Evolutionary conservation across 2,113 vertebrate genomes (phyloP).

Genomic region (Xiphias gladius): DNA sequence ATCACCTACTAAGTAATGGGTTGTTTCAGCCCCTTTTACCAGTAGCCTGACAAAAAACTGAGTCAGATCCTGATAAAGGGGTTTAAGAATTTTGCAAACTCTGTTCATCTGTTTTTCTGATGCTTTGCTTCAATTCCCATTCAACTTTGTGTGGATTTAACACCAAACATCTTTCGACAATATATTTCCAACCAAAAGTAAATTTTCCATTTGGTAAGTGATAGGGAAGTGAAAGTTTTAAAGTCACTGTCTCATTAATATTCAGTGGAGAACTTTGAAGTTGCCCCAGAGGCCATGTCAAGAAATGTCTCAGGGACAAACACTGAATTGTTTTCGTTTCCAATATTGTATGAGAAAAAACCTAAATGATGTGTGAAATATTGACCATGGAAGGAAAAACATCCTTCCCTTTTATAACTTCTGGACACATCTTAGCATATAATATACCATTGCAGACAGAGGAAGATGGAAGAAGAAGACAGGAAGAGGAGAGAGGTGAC

Average conservation of each 20-base stretch:
- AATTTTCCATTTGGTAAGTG: neutral
- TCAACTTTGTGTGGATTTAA: no score
- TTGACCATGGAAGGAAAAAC: slow-evolving; percentile 32
- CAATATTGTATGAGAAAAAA: slow-evolving; percentile 1
- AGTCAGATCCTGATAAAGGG: no score
- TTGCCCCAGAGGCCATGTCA: neutral
- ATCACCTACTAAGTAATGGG: no score
- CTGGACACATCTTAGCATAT: slow-evolving; percentile 24
- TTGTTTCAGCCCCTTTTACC: no score
- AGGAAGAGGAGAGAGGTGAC: slow-evolving; percentile 1
- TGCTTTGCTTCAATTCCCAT: no score
- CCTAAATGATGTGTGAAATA: slow-evolving; percentile 11
- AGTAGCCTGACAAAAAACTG: no score
- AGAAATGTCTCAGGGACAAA: slow-evolving; percentile 13
- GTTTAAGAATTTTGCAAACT: no score
- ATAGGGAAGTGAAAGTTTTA: neutral
- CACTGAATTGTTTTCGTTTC: slow-evolving; percentile 17
- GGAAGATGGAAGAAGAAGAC: slow-evolving; percentile 36
- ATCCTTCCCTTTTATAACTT: slow-evolving; percentile 28
- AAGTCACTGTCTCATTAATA: slow-evolving; percentile 10
- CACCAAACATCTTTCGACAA: neutral
- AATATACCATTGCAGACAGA: slow-evolving; percentile 36
- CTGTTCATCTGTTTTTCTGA: neutral
- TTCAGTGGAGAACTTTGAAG: slow-evolving; percentile 13
- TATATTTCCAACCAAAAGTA: neutral